A percentile compares a stretch with the other conserved stretches of the same genome.
Evolutionary conservation across 1,140 invertebrate genomes (phyloP).

Genomic region (Campodea augens): DNA sequence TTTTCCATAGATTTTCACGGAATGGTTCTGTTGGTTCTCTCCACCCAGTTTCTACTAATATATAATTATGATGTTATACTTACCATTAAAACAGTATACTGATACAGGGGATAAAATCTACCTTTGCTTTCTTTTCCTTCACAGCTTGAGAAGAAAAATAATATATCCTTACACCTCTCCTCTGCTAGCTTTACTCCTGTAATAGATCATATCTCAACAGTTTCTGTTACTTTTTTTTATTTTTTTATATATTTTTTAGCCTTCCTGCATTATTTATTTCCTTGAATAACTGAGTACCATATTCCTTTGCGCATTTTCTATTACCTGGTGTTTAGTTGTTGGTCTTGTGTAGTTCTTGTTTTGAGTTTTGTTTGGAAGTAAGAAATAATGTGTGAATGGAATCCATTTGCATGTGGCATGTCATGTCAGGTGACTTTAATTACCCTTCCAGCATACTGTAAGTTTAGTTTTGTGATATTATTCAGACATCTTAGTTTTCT

Average conservation of each 20-base stretch:
- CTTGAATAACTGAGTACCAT: constrained; percentile 15
- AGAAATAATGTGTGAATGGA: no score
- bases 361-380: no score
- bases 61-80: no score
- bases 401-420: no score
- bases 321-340: no score
- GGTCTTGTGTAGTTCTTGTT: no score
- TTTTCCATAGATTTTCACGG: no score
- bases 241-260: constrained; percentile 13
- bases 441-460: neutral
- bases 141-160: neutral
- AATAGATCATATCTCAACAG: constrained; percentile 10
- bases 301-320: no score
- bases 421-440: constrained; percentile 4
- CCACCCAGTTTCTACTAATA: no score
- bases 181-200: neutral
- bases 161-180: constrained; percentile 1
- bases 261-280: constrained; percentile 17
- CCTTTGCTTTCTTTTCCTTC: neutral
- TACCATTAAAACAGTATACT: no score
- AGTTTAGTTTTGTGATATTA: neutral
- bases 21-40: no score
- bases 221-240: constrained; percentile 11
- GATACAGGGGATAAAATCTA: no score
- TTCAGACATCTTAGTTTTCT: constrained; percentile 2